Base-by-base conservation (phyloP, 1,140 invertebrate genomes). In the Oryctes rhinoceros region DNA sequence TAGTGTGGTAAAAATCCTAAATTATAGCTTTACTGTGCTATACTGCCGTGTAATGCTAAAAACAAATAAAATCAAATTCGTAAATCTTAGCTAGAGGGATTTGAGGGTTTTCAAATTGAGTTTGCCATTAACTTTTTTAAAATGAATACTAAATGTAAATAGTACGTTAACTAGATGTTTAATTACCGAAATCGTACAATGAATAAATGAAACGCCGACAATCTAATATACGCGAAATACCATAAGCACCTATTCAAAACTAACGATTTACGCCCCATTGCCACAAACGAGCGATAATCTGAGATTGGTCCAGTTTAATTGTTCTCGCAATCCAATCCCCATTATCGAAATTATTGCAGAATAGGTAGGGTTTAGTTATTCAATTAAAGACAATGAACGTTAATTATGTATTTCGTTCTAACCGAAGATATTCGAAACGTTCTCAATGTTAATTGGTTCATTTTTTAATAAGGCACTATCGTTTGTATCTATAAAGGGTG, bases 241-340 rank as follows among this genome's bases (percentile, higher is more conserved):
- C 53, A 7, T 59, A 18, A 59, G 53, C 15, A 59, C 18, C 53
- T 59, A 59, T 59, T 59, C 18, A 18, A 15, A 59, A 59, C 53
- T 18, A 59, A 59, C 53, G 15, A 59, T 59, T 59, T n/a, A 59
- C 53, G 13, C 53, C 18, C n/a, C 18, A 18, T 18, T 59, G 18
- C n/a, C 6, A 18, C 53, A 18, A 59, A n/a, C 53, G 15, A 59
- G 53, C 53, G 53, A 59, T 59, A 18, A 59, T 59, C 53, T n/a
- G 53, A 18, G 53, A 59, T 59, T 59, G 53, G 53, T 59, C 53
- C 53, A 59, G 53, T 59, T 59, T 59, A 59, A 59, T 59, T 59
- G 53, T 59, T 59, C 53, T 59, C 53, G n/a, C 53, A 59, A 59
- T 59, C 53, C 13, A 59, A 18, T 59, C 53, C 53, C 53, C n/a